A percentile compares a stretch with the other conserved stretches of the same genome.
These are phyloP conservation scores for Melanocharis versteri DNA, from an alignment of 2,113 vertebrate genomes.

Conservation along the genomic window DNA sequence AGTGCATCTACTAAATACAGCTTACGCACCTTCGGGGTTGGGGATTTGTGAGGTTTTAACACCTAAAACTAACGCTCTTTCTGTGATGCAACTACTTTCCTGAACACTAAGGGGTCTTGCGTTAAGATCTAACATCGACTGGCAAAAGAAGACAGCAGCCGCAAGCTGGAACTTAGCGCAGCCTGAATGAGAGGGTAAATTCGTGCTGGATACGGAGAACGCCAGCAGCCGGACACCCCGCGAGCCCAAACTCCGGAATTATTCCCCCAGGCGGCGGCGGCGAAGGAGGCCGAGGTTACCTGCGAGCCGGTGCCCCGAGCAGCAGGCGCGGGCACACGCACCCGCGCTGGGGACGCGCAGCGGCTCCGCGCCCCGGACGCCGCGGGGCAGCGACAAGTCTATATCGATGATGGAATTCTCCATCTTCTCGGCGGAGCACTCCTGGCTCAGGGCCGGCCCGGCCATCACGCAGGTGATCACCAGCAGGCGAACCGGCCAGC, in stretches of 20 bases:
- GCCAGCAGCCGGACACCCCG: background rate
- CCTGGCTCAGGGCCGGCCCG: background rate
- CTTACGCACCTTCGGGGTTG: accelerated
- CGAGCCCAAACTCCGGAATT: background rate
- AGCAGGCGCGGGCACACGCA: conserved; percentile 66
- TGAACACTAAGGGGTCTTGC: accelerated
- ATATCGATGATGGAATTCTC: conserved; percentile 66
- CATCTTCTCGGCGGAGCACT: conserved; percentile 42
- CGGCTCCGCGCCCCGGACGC: conserved; percentile 63
- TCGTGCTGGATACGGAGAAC: accelerated
- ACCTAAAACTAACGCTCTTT: background rate
- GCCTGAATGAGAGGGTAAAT: accelerated
- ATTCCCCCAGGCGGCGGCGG: accelerated
- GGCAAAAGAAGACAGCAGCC: background rate
- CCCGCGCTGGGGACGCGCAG: background rate
- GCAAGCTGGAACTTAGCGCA: background rate
- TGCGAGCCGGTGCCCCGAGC: conserved; percentile 38
- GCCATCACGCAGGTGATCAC: background rate
- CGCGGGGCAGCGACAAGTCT: conserved; percentile 48
- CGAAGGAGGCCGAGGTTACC: conserved; percentile 43
- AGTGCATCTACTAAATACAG: accelerated
- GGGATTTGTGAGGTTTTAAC: background rate
- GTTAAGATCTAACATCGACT: background rate
- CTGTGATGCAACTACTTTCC: background rate
- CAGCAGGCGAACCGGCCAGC: background rate